Percentiles rank a stretch among this genome's conserved stretches.
phyloP scores from a whole-genome alignment of 2,888 invertebrate species.

The Caradrina clavipalpis region DNA sequence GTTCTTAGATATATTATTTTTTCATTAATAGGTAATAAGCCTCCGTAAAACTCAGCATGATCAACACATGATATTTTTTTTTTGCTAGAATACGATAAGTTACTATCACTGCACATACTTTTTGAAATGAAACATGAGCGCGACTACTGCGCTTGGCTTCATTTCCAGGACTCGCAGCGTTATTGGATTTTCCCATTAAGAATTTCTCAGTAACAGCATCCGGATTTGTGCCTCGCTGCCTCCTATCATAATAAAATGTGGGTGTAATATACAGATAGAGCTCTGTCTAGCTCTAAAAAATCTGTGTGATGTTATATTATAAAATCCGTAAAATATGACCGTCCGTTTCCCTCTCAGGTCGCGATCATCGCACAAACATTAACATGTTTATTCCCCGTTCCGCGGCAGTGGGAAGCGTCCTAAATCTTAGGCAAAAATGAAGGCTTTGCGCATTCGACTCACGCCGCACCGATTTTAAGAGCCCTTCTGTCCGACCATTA shows the following conservation, averaged over 20 bases:
- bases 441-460: slow-evolving; percentile 75
- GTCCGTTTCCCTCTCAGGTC: neutral
- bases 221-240: too few species aligned
- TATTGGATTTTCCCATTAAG: too few species aligned
- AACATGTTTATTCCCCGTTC: slow-evolving; percentile 54
- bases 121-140: too few species aligned
- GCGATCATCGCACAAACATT: slow-evolving; percentile 53
- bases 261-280: too few species aligned
- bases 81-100: neutral
- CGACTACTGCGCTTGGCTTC: too few species aligned
- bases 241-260: too few species aligned
- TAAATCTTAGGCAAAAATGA: slow-evolving; percentile 62
- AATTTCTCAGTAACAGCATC: too few species aligned
- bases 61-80: slow-evolving; percentile 9
- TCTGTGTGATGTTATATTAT: neutral
- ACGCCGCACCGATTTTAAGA: slow-evolving; percentile 77
- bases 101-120: too few species aligned
- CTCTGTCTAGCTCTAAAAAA: neutral
- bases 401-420: slow-evolving; percentile 34
- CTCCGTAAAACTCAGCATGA: neutral
- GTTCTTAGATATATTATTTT: too few species aligned
- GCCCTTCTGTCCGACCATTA: slow-evolving; percentile 75
- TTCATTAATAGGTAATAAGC: too few species aligned
- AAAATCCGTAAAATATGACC: slow-evolving; percentile 5
- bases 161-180: too few species aligned